phyloP scores from a whole-genome alignment of 1,140 invertebrate species.

The Chrysomallon squamiferum region DNA sequence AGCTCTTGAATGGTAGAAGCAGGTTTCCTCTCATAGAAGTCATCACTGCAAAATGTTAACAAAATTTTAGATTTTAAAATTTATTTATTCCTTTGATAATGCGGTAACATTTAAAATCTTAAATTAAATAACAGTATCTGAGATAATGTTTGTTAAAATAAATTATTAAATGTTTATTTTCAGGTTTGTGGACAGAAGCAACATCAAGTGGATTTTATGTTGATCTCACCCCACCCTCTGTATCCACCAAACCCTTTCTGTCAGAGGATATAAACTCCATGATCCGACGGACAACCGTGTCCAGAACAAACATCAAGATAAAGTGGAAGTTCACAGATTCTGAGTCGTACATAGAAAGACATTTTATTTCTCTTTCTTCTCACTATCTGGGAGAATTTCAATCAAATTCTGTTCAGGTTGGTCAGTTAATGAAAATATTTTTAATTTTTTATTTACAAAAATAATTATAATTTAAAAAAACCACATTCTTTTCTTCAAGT shows the following conservation, averaged over 20 bases:
- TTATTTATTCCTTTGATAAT: too few species aligned
- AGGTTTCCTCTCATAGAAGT: too few species aligned
- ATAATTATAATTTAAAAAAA: too few species aligned
- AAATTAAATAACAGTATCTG: too few species aligned
- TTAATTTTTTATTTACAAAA: not conserved
- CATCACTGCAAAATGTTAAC: too few species aligned
- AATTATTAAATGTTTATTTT: not conserved
- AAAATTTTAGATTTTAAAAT: too few species aligned
- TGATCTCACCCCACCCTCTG: constrained; percentile 21
- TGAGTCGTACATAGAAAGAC: constrained; percentile 29
- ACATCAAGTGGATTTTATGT: constrained; percentile 35
- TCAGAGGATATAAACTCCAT: constrained; percentile 6
- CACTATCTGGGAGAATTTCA: constrained; percentile 28
- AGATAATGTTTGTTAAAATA: too few species aligned
- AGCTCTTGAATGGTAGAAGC: too few species aligned
- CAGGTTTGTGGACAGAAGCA: constrained; percentile 6
- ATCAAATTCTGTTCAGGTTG: constrained; percentile 19
- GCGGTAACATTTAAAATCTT: too few species aligned
- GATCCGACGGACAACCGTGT: constrained; percentile 9
- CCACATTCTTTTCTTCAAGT: too few species aligned
- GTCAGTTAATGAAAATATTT: not conserved
- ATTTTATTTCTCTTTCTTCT: constrained; percentile 32
- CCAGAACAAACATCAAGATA: constrained; percentile 21
- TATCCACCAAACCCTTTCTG: constrained; percentile 8
- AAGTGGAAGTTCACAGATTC: constrained; percentile 24